phyloP scores from a whole-genome alignment of 2,113 vertebrate species.

The Percina caprodes region DNA sequence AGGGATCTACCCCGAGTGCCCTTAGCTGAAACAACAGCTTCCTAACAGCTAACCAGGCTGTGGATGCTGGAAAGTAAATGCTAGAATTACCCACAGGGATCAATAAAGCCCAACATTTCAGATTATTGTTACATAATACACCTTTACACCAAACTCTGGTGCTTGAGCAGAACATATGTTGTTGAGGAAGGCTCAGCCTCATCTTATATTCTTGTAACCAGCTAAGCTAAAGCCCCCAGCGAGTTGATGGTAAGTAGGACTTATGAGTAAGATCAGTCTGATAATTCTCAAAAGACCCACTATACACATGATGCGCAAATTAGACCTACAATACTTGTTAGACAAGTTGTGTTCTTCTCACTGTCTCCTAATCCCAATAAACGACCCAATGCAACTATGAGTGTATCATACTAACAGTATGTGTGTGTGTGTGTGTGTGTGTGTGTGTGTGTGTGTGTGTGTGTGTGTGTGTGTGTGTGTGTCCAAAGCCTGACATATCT shows the following conservation, averaged over 20 bases:
- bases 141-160: background rate
- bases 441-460: background rate
- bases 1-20: slow-evolving; percentile 8
- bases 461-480: background rate
- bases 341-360: background rate
- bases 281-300: background rate
- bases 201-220: slow-evolving; percentile 5
- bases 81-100: slow-evolving; percentile 44
- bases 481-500: background rate
- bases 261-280: background rate
- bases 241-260: background rate
- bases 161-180: background rate
- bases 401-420: background rate
- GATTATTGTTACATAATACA: slow-evolving; percentile 30
- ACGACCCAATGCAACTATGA: background rate
- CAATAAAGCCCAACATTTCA: slow-evolving; percentile 43
- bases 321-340: background rate
- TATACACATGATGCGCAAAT: background rate
- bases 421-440: too few species aligned
- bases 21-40: slow-evolving; percentile 1
- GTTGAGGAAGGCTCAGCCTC: background rate
- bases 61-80: slow-evolving; percentile 11
- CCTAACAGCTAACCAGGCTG: slow-evolving; percentile 9
- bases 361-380: background rate
- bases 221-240: slow-evolving; percentile 16